Percentiles rank a stretch among this genome's conserved stretches.
These are phyloP conservation scores for Sesia apiformis DNA, from an alignment of 2,888 invertebrate species.

Conservation along the genomic window DNA sequence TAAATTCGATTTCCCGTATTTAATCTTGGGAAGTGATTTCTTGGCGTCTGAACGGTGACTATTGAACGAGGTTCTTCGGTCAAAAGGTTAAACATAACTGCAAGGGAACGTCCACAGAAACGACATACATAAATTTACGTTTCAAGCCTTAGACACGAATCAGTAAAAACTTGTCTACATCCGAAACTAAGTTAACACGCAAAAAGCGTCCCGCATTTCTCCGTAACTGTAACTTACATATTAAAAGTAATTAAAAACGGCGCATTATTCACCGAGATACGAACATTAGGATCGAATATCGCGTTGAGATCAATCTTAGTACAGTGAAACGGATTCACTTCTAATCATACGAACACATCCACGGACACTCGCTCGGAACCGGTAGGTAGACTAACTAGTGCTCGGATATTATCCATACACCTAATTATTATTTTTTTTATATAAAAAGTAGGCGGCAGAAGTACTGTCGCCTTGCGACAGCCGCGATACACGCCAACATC, in stretches of 20 bases:
- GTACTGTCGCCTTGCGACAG: too few species aligned
- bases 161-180: conserved; percentile 23
- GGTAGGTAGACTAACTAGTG: conserved; percentile 13
- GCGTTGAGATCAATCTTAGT: conserved; percentile 70
- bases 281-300: conserved; percentile 68
- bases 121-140: conserved; percentile 51
- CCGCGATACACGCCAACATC: too few species aligned
- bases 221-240: conserved; percentile 37
- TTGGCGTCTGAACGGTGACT: too few species aligned
- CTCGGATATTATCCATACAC: too few species aligned
- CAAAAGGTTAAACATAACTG: conserved; percentile 31
- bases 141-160: conserved; percentile 34
- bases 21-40: too few species aligned
- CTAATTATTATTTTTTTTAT: too few species aligned
- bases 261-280: conserved; percentile 49
- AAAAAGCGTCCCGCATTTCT: conserved; percentile 58
- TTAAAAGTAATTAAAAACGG: conserved; percentile 55
- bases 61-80: too few species aligned
- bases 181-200: conserved; percentile 59
- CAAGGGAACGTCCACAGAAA: conserved; percentile 53
- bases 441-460: too few species aligned
- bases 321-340: conserved; percentile 27
- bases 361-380: conserved; percentile 18
- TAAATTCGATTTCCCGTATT: too few species aligned
- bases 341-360: conserved; percentile 39